A percentile compares a stretch with the other conserved stretches of the same genome.
These are phyloP conservation scores for Staurois parvus DNA, from an alignment of 2,797 vertebrate species.

Conservation along the genomic window DNA sequence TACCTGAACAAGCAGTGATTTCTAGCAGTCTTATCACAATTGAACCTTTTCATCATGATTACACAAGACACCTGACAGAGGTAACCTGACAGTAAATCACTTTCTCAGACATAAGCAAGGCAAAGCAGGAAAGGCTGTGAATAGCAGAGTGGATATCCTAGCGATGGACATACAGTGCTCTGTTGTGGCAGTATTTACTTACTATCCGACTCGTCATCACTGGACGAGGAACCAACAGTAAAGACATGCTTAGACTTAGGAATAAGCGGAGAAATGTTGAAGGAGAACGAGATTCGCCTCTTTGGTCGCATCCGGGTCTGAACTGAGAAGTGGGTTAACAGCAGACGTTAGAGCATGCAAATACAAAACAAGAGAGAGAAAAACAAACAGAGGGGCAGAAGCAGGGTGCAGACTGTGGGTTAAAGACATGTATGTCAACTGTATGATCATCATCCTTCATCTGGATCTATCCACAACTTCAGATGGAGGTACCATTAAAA, in stretches of 20 bases:
- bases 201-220: constrained; percentile 89
- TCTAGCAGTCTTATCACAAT: not conserved
- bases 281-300: constrained; percentile 89
- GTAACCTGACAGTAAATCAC: too few relatives aligned
- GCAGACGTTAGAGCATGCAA: constrained; percentile 73
- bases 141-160: not conserved
- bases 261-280: constrained; percentile 90
- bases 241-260: constrained; percentile 89
- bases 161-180: not conserved
- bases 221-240: constrained; percentile 89
- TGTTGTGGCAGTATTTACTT: constrained; percentile 77
- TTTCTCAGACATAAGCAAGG: not conserved
- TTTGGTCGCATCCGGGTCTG: constrained; percentile 80
- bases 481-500: not conserved
- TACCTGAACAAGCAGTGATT: not conserved
- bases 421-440: not conserved
- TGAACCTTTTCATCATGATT: not conserved
- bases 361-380: constrained; percentile 27
- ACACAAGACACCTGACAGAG: not conserved
- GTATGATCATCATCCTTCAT: not conserved
- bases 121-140: constrained; percentile 10
- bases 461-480: not conserved
- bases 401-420: constrained; percentile 11
- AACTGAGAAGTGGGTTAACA: constrained; percentile 79
- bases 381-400: constrained; percentile 24